Conservation (phyloP, 2,113 vertebrate species). For the Atherinomorus stipes region DNA sequence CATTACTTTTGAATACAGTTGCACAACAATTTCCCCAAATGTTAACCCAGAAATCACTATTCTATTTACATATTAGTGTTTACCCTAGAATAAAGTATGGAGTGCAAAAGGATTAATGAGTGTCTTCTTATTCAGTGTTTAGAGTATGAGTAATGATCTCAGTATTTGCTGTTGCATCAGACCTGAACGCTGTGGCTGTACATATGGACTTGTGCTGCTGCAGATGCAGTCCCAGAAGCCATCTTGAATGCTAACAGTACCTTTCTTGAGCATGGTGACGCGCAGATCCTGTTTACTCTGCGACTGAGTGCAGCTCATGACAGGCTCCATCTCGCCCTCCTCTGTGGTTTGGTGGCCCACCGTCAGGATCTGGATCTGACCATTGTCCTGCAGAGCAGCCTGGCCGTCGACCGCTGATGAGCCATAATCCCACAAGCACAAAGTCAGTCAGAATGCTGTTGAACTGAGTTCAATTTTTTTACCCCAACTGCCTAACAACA, state of each 20-base stretch:
- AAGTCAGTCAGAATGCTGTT: slow-evolving; percentile 23
- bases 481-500: neutral
- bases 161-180: slow-evolving; percentile 16
- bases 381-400: slow-evolving; percentile 88
- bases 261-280: slow-evolving; percentile 96
- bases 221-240: slow-evolving; percentile 72
- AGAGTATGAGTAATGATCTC: neutral
- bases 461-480: neutral
- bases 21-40: neutral
- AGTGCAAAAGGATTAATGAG: neutral
- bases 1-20: neutral
- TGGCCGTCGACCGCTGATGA: slow-evolving; percentile 90
- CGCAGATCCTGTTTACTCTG: slow-evolving; percentile 93
- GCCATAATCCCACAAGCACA: slow-evolving; percentile 65
- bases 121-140: neutral
- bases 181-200: slow-evolving; percentile 25
- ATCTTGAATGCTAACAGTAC: slow-evolving; percentile 88
- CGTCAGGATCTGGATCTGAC: slow-evolving; percentile 91
- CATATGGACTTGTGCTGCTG: neutral
- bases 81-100: neutral
- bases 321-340: slow-evolving; percentile 87
- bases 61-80: neutral
- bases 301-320: slow-evolving; percentile 83
- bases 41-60: neutral
- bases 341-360: slow-evolving; percentile 85